Base-by-base conservation (phyloP, 2,797 vertebrate genomes). In the Cyprinodon diabolis region DNA sequence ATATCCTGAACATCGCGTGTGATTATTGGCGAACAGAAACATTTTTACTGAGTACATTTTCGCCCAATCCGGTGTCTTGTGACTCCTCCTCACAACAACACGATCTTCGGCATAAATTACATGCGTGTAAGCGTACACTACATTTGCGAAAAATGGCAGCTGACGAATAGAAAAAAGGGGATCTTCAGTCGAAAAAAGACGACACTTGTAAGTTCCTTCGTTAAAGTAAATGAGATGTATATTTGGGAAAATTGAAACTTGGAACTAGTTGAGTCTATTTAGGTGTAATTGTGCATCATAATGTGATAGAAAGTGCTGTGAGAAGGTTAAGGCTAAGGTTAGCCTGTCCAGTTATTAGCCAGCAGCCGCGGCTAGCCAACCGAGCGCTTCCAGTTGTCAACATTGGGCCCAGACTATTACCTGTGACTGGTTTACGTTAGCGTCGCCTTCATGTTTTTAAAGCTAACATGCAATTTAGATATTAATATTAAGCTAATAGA, bases 71-170 rank as follows among this genome's bases (percentile, higher is more conserved):
- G 35, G 0, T 21, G 19, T 6, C 43, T 15, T 30, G 49, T 21
- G 7, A 19, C 71, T 8, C 4, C 65, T 76, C 55, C 0, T 21
- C 8, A 0, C 3, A 11, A 11, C 12, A 54, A 72, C 0, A 58
- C 74, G 3, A 90, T 92, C 86, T 92, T 89, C 68, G 88, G 84
- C 86, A 73, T 89, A 83, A 79, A 89, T 89, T 91, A 92, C 83
- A 87, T 88, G 82, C 90, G 89, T 87, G 88, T 90, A 90, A 82
- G 82, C 86, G 77, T 86, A 90, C 89, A 87, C 88, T 89, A 92
- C 89, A 88, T 87, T 89, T 60, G 89, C 85, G 86, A 89, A 91
- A 93, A 90, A 94, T 93, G 93, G 93, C 91, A 93, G 90, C 90
- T 90, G 91, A 83, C 89, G 90, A 91, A 80, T 92, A 92, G 85